phyloP scores from a whole-genome alignment of 2,113 vertebrate genomes.

The Ellobius talpinus region DNA sequence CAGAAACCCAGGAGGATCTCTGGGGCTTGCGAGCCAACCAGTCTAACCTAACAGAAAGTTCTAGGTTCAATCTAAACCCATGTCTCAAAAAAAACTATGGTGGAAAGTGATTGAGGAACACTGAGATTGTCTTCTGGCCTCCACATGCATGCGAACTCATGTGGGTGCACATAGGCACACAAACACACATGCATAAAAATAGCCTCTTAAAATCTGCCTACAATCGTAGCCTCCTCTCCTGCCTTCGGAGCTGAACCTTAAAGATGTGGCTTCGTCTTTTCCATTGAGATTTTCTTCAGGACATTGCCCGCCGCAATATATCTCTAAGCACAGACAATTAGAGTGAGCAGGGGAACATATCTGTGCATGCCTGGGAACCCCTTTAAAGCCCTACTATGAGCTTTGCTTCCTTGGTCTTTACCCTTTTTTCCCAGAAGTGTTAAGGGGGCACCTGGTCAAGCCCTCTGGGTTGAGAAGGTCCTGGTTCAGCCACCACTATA shows the following conservation, averaged over 20 bases:
- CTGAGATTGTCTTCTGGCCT: not conserved
- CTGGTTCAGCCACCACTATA: not conserved
- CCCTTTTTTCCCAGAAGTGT: not conserved
- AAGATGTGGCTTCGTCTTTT: constrained; percentile 50
- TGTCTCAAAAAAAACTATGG: not conserved
- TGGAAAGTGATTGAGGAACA: not conserved
- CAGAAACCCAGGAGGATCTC: not conserved
- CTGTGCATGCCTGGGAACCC: not conserved
- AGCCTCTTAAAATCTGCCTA: constrained; percentile 14
- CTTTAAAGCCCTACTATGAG: not conserved
- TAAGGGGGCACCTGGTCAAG: not conserved
- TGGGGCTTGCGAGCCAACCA: not conserved
- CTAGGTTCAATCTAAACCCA: not conserved
- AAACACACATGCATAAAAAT: not conserved
- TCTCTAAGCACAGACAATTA: constrained; percentile 53
- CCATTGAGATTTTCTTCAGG: constrained; percentile 42
- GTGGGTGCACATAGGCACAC: not conserved
- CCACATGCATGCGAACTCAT: not conserved
- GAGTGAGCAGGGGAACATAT: not conserved
- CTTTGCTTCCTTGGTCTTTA: not conserved
- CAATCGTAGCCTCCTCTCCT: not conserved
- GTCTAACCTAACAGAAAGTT: not conserved
- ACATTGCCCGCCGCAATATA: not conserved
- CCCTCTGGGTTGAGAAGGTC: not conserved
- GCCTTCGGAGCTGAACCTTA: not conserved